phyloP scores from a whole-genome alignment of 2,888 invertebrate species.

The Trichogramma dendrolimi region DNA sequence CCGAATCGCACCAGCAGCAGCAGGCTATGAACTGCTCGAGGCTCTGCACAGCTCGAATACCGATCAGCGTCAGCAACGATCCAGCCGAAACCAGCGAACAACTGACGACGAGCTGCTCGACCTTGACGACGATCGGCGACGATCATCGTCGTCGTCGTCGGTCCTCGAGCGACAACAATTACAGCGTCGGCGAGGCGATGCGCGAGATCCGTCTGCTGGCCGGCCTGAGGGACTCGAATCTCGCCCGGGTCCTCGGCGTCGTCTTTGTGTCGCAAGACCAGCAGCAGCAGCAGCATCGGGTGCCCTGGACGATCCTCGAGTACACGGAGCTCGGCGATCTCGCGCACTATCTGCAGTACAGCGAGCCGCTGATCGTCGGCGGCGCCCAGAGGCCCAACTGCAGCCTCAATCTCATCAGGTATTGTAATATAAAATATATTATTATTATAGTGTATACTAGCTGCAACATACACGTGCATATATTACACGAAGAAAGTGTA shows the following conservation, averaged over 20 bases:
- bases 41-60: constrained; percentile 58
- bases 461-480: background rate
- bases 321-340: constrained; percentile 73
- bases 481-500: background rate
- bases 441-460: background rate
- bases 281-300: constrained; percentile 56
- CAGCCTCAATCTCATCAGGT: constrained; percentile 51
- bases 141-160: no score
- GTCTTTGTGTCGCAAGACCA: constrained; percentile 44
- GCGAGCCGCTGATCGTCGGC: constrained; percentile 47
- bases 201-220: constrained; percentile 69
- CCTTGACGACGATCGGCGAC: background rate
- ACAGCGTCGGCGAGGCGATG: constrained; percentile 53
- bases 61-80: constrained; percentile 24
- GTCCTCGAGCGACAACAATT: constrained; percentile 37
- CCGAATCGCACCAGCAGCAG: no score
- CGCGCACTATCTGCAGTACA: constrained; percentile 62
- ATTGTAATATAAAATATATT: constrained; percentile 1
- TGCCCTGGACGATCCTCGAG: constrained; percentile 66
- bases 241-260: constrained; percentile 64
- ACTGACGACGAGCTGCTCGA: no score
- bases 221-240: constrained; percentile 63
- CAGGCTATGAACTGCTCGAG: constrained; percentile 45
- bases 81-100: no score
- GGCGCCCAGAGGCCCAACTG: constrained; percentile 47